phyloP scores from a whole-genome alignment of 2,113 vertebrate species.

The Tonatia bakeri region DNA sequence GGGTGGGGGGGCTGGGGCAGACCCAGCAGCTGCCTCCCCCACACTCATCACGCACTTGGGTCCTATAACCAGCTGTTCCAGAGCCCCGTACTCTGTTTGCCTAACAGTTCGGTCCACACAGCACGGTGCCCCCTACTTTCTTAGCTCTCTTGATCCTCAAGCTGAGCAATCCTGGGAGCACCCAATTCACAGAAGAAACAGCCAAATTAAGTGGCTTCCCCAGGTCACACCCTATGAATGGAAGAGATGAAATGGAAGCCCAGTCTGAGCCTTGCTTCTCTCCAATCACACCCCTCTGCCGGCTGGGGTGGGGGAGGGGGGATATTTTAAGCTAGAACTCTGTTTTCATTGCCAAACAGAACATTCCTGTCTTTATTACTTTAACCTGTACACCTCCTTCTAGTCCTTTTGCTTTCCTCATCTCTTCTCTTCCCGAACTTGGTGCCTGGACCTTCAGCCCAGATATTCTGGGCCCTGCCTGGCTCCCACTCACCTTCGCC shows the following conservation, averaged over 20 bases:
- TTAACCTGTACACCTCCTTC: not conserved
- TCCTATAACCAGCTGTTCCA: not conserved
- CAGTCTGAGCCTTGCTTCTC: not conserved
- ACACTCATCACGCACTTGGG: too few relatives aligned
- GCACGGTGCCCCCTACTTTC: not conserved
- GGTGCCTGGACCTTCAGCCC: not conserved
- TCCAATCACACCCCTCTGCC: not conserved
- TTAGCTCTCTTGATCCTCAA: not conserved
- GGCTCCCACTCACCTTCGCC: not conserved
- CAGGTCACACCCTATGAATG: not conserved
- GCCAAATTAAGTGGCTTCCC: not conserved
- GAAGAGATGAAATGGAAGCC: not conserved
- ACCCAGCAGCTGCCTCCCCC: not conserved
- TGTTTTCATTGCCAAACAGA: not conserved
- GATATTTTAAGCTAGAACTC: not conserved
- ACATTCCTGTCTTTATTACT: not conserved
- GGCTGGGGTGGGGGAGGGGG: too few relatives aligned
- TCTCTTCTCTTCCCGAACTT: not conserved
- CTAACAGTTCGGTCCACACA: accelerated
- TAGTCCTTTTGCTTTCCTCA: not conserved
- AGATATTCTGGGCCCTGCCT: not conserved
- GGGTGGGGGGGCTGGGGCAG: accelerated
- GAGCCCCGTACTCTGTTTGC: accelerated
- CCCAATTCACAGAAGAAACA: not conserved
- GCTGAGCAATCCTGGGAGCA: not conserved